phyloP scores from a whole-genome alignment of 2,113 vertebrate species.

The Apodemus speciosus region DNA sequence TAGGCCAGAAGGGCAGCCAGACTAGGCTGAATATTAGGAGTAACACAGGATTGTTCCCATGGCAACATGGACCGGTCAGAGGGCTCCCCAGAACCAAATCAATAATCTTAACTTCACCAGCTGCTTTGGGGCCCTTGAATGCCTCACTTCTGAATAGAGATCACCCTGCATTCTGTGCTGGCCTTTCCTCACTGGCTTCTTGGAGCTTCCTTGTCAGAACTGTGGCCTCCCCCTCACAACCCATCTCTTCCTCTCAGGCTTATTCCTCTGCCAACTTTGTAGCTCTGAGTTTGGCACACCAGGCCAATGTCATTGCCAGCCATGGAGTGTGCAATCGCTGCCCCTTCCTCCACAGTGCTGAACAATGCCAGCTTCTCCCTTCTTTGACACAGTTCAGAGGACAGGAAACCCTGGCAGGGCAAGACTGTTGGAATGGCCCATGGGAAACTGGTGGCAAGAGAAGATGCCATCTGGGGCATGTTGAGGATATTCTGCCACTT shows the following conservation, averaged over 20 bases:
- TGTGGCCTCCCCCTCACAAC: too few species aligned
- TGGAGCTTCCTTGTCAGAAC: background rate
- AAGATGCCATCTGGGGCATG: background rate
- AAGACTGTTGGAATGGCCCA: background rate
- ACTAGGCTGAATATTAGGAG: background rate
- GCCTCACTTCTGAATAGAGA: background rate
- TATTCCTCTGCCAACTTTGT: background rate
- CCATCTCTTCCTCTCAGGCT: background rate
- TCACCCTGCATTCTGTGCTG: background rate
- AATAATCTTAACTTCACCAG: background rate
- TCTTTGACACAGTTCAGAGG: background rate
- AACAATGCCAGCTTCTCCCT: background rate
- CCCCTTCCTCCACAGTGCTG: background rate
- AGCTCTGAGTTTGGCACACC: background rate
- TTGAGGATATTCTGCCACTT: background rate
- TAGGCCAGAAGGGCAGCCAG: background rate
- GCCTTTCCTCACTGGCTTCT: background rate
- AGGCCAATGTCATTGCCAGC: background rate
- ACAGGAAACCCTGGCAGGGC: background rate
- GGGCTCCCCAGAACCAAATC: background rate
- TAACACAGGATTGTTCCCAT: background rate
- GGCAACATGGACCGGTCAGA: too few species aligned
- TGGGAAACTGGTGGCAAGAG: background rate
- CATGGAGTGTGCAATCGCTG: fast-evolving
- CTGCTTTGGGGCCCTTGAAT: background rate